Evolutionary conservation across 2,888 invertebrate species (phyloP), one percentile per base, ranked within the genome.

Genomic region (Rotaria socialis): DNA sequence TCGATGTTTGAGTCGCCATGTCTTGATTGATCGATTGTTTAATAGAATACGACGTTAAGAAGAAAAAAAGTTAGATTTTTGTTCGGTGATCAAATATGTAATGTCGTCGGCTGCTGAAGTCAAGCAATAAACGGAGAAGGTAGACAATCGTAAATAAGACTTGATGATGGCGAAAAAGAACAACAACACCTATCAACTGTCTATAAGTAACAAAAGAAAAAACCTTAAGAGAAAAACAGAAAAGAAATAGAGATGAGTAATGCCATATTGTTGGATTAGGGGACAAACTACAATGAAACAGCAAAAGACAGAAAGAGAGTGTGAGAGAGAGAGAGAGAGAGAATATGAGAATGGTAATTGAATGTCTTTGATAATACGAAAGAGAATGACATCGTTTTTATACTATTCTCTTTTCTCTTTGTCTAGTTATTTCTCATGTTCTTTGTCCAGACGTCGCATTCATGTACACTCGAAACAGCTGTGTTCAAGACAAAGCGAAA

Each of bases 321-420:
- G 27, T 27, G 2, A 60, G n/a, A 67, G 67, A 67, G 35, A 22
- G 55, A 55, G 22, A 16, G 27, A 14, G 24, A 27, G 24, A 67
- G 16, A 67, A 67, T 35, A 67, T 67, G 67, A 67, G 67, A 67
- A 67, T 35, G 67, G 67, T 67, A 67, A 67, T 67, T 67, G 67
- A 67, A 67, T 67, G 67, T 67, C 67, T 67, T 67, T 67, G 67
- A 67, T 67, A 67, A 67, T 67, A 41, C 2, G 4, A 67, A 67
- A 35, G 35, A 35, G 35, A 67, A 67, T 4, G 67, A 67, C 67
- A 6, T 67, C 35, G 24, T 56, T 56, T 24, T 56, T 56, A 24
- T 8, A 56, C 56, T 22, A 56, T 22, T 24, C 24, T 56, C 35
- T 7, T 24, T 24, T 56, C 24, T 6, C 56, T 24, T 24, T 1